phyloP scores from a whole-genome alignment of 1,140 invertebrate genomes.

The Neelides sp. region DNA sequence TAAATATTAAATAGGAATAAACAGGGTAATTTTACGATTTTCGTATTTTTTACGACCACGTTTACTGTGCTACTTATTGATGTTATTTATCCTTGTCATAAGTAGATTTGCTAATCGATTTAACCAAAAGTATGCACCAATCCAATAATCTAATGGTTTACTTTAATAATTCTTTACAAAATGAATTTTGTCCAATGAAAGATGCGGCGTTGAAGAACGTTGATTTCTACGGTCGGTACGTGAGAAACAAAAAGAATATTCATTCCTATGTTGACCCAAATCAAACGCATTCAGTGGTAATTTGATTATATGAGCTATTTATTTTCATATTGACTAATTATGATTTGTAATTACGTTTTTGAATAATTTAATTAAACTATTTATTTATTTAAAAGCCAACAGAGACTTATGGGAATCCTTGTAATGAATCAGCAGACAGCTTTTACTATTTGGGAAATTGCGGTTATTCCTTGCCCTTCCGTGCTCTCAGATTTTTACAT shows the following conservation, averaged over 20 bases:
- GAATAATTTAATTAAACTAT: not conserved
- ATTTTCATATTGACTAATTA: not conserved
- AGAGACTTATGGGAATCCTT: slow-evolving; percentile 12
- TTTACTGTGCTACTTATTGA: too few relatives aligned
- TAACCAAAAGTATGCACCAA: too few relatives aligned
- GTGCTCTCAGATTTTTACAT: slow-evolving; percentile 10
- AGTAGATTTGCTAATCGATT: too few relatives aligned
- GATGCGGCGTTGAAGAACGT: slow-evolving; percentile 19
- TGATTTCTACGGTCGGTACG: slow-evolving; percentile 20
- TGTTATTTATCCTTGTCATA: too few relatives aligned
- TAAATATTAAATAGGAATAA: not conserved
- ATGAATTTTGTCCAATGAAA: too few relatives aligned
- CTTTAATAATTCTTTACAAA: too few relatives aligned
- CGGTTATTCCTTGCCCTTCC: slow-evolving; percentile 13
- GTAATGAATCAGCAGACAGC: slow-evolving; percentile 12
- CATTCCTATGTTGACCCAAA: slow-evolving; percentile 4
- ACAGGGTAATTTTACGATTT: not conserved
- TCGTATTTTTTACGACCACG: too few relatives aligned
- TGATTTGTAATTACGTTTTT: not conserved
- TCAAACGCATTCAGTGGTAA: slow-evolving; percentile 15
- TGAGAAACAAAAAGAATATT: slow-evolving; percentile 6
- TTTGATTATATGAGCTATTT: not conserved
- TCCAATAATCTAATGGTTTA: too few relatives aligned
- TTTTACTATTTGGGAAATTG: slow-evolving; percentile 20
- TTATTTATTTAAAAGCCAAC: slow-evolving; percentile 14